A percentile compares a stretch with the other conserved stretches of the same genome.
phyloP scores from a whole-genome alignment of 2,113 vertebrate species.

The Urocitellus parryii region DNA sequence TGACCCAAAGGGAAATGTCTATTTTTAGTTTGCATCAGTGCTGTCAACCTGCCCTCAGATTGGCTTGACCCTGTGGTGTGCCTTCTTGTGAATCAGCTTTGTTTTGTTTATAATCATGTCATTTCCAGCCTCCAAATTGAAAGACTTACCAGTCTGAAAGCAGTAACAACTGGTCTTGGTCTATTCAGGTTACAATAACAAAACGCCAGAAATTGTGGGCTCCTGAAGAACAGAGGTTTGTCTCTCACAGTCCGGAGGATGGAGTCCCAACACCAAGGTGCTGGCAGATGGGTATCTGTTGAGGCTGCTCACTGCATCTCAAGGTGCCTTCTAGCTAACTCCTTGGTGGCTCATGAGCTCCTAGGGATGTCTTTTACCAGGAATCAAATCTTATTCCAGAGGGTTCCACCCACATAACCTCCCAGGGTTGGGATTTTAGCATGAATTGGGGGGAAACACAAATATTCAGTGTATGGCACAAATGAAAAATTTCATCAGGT shows the following conservation, averaged over 20 bases:
- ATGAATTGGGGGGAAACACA: not conserved
- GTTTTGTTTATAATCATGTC: not conserved
- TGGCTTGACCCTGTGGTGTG: not conserved
- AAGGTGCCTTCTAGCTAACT: not conserved
- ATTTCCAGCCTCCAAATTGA: not conserved
- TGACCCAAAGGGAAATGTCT: not conserved
- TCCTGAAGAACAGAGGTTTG: not conserved
- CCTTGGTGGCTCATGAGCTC: not conserved
- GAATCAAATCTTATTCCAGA: not conserved
- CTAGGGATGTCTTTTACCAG: not conserved
- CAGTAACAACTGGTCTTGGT: not conserved
- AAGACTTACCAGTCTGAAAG: not conserved
- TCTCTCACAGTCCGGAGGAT: not conserved
- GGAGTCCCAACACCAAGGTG: not conserved
- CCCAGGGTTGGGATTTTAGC: not conserved
- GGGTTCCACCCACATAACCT: too few relatives aligned
- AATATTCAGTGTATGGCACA: not conserved
- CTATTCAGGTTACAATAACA: not conserved
- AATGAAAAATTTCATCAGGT: not conserved
- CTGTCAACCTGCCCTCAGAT: not conserved
- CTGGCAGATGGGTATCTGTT: too few relatives aligned
- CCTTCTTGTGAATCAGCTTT: not conserved
- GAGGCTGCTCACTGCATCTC: not conserved
- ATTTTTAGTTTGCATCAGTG: constrained; percentile 41
- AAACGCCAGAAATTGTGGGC: not conserved